Base-by-base conservation (phyloP, 2,797 vertebrate genomes). In the Arrhamphus sclerolepis region DNA sequence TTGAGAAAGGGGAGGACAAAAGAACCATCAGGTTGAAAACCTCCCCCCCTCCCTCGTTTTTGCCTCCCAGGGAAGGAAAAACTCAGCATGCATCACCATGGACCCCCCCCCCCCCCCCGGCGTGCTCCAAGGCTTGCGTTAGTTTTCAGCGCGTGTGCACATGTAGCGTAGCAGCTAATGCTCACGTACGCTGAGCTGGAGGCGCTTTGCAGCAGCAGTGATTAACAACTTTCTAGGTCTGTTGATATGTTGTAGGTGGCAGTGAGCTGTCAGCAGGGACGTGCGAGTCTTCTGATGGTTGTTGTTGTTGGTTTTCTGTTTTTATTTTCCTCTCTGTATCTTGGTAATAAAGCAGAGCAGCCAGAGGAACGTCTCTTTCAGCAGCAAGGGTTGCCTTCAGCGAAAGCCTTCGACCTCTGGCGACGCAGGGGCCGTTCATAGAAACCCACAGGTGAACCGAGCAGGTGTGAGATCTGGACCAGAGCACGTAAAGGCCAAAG, bases 401-500 rank as follows among this genome's bases (percentile, higher is more conserved):
- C 43, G 20, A 21, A 61, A 42, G 40, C 70, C 52, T 74, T 29
- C 9, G 6, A 29, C 28, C 28, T 29, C 53, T 20, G 65, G 47
- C 62, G 43, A 46, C 42, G 65, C 62, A 46, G 26, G 1, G 0
- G 50, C 31, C 10, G 7, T 13, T 47, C 54, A 47, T 24, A 17
- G 48, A 50, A 7, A 52, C 60, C 66, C 18, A 43, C 17, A 17
- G 55, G n/a, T 10, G 8, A 8, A 8, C 39, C 2, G 56, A 64
- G 73, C 56, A 66, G 71, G 66, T 66, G 69, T 61, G 44, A 57
- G 13, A 13, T 34, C 31, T 34, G 31, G 9, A 29, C 28, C 6
- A 29, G 28, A 29, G 26, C 26, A 28, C 4, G 26, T 4, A 28
- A 28, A 28, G 26, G 26, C 26, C 26, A 7, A 28, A 28, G 26